Evolutionary conservation across 2,888 invertebrate species (phyloP).

Genomic region (Ennomos quercinarius): DNA sequence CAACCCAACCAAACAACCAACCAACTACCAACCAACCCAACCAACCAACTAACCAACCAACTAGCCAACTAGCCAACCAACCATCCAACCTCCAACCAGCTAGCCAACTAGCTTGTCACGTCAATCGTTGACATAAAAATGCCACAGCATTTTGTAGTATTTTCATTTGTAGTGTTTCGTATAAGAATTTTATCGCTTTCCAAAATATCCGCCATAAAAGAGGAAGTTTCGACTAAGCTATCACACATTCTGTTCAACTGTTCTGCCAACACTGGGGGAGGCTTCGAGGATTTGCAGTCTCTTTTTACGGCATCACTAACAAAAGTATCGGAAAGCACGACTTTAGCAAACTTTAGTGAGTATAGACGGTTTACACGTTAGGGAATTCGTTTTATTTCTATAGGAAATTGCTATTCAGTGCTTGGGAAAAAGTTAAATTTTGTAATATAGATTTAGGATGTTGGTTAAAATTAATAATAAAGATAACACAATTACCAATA

Average conservation of each 20-base stretch:
- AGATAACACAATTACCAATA: no score
- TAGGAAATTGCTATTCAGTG: constrained; percentile 5
- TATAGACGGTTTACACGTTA: constrained; percentile 29
- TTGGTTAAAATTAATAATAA: no score
- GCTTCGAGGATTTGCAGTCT: constrained; percentile 71
- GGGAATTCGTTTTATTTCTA: constrained; percentile 30
- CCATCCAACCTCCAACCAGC: no score
- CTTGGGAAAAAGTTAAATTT: constrained; percentile 12
- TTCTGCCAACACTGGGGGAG: constrained; percentile 65
- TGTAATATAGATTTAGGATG: neutral
- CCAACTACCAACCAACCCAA: no score
- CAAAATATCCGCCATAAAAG: constrained; percentile 52
- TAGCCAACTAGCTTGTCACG: no score
- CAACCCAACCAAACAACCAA: no score
- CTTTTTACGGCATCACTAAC: constrained; percentile 67
- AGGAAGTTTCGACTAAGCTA: constrained; percentile 73
- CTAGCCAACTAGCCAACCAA: no score
- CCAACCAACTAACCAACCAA: no score
- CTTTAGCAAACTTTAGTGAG: constrained; percentile 50
- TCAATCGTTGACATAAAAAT: no score
- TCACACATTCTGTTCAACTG: constrained; percentile 71
- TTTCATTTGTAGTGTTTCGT: no score
- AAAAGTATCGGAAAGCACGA: constrained; percentile 52
- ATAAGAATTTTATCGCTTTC: constrained; percentile 5
- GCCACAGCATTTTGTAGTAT: no score